Evolutionary conservation across 2,113 vertebrate genomes (phyloP), one percentile per base, ranked within the genome.

Genomic region (Xenopus laevis): DNA sequence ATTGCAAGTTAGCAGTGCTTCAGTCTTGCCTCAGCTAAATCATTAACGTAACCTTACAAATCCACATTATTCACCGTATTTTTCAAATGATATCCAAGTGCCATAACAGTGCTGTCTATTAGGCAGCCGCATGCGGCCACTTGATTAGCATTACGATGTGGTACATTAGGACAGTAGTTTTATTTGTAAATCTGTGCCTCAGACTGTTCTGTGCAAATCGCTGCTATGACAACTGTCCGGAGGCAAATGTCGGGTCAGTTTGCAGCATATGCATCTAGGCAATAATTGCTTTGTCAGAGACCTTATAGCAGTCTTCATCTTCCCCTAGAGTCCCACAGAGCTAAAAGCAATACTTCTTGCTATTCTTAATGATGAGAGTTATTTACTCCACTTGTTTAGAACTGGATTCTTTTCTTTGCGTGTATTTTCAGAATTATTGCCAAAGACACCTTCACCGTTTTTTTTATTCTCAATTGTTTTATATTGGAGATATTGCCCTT

Each of bases 191-290:
- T 68, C 59, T 66, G 77, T 69, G 27, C 20, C 75, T 79, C 80
- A 79, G 81, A 74, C 82, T 78, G 78, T 69, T 85, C 78, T 72
- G 45, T 76, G 85, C 79, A 83, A 81, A 74, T 74, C 81, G 89
- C 89, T 92, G 88, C 88, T 91, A 87, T 91, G 89, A 91, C 89
- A 91, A 88, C 90, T 85, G 80, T 77, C 79, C 79, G 64, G 81
- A 88, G 85, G 84, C 87, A 88, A 84, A 84, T 84, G 84, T 84
- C 86, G 87, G 88, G 87, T 87, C 86, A 88, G 80, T 82, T 86
- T 70, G 70, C 81, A 84, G 82, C 68, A 67, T 78, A 79, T 75
- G 77, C 74, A 72, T 78, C 81, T 80, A 65, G 30, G 74, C 68
- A 78, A 53, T 86, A 87, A 89, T 77, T 84, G 80, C 82, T 88